phyloP scores from a whole-genome alignment of 2,888 invertebrate species.

The Cryptus armator region DNA sequence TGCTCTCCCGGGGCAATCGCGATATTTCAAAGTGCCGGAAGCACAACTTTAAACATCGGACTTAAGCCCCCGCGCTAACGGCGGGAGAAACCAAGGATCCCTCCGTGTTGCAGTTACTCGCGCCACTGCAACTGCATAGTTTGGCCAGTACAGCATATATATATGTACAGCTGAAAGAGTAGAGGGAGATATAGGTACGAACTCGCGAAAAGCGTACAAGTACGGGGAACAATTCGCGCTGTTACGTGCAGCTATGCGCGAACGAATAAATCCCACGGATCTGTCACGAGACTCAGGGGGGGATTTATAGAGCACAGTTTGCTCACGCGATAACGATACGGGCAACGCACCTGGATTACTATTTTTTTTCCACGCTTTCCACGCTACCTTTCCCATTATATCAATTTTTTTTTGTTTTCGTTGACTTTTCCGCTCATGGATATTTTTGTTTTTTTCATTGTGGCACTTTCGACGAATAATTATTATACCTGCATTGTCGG shows the following conservation, averaged over 20 bases:
- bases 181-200: constrained; percentile 38
- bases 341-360: constrained; percentile 66
- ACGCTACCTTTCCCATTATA: constrained; percentile 2
- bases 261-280: constrained; percentile 64
- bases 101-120: constrained; percentile 42
- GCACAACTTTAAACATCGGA: constrained; percentile 70
- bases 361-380: constrained; percentile 39
- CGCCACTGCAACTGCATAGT: constrained; percentile 29
- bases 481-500: not conserved
- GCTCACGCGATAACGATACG: constrained; percentile 68
- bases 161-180: not conserved
- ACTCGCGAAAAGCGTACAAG: constrained; percentile 51
- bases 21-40: constrained; percentile 70
- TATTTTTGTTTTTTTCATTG: constrained; percentile 3
- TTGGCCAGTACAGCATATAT: constrained; percentile 17
- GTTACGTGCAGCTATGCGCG: constrained; percentile 37
- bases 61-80: constrained; percentile 65
- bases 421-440: constrained; percentile 5
- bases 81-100: not conserved
- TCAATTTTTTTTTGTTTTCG: constrained; percentile 17
- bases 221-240: constrained; percentile 61
- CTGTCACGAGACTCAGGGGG: constrained; percentile 57
- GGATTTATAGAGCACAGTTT: constrained; percentile 67
- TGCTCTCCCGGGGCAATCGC: constrained; percentile 53
- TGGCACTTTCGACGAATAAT: constrained; percentile 13